Base-by-base conservation (phyloP, 1,140 invertebrate genomes). In the Papilio helenus region DNA sequence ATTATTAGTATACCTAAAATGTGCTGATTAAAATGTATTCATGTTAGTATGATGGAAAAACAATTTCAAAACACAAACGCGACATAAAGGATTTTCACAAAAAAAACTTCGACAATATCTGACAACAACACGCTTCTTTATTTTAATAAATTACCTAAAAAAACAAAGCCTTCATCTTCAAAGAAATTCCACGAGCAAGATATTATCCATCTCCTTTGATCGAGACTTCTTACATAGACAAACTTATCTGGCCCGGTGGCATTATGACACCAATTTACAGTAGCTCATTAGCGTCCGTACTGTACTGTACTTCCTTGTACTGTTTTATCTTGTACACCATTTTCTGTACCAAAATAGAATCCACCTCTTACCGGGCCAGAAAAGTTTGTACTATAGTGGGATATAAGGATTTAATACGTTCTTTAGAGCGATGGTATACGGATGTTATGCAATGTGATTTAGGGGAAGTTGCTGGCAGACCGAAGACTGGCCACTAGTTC, bases 91-190 rank as follows among this genome's bases (percentile, higher is more conserved):
- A 3, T 12, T 20, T 16, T 42, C 7, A 58, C 68, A 55, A 79
- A 81, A 79, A 85, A 85, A 81, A 80, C 81, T 81, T 85, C 42
- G 76, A 72, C 16, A 34, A 29, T 29, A 76, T 77, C 61, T 79
- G 84, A 89, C 85, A 88, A 84, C 83, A 88, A 77, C 89, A 87
- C 87, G 87, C 88, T 86, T 86, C 80, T 49, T 80, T 58, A 86
- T 71, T 86, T 88, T 88, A 85, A 83, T 86, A 88, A 72, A 85
- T 83, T 80, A 80, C 42, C 82, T 71, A 83, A 79, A 81, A 78
- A 58, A 79, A 46, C 10, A 61, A 61, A 72, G 46, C n/a, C 71
- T 49, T 49, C n/a, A 49, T 55, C 49, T 49, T 14, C 23, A 74
- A 74, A 74, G 20, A 74, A n/a, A 51, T 74, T 76, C 26, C 44